Percentiles rank a stretch among this genome's conserved stretches.
Evolutionary conservation across 2,113 vertebrate genomes (phyloP).

Genomic region (Triplophysa siluroides): DNA sequence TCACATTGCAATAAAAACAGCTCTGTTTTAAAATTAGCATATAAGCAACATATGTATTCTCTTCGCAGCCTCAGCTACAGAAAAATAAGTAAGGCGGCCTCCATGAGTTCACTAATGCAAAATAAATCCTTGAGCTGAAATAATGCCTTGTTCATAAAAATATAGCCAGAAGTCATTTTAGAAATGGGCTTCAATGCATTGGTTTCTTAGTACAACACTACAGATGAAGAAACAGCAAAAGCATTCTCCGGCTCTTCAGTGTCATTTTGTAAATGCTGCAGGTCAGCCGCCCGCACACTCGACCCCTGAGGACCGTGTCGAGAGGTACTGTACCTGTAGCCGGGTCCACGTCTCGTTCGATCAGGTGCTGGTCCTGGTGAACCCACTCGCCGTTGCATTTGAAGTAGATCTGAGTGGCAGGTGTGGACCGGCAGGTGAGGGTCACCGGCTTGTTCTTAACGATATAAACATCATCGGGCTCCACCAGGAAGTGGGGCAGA

Average conservation of each 20-base stretch:
- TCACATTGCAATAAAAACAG: background rate
- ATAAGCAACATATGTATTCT: too few relatives aligned
- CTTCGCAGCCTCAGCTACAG: background rate
- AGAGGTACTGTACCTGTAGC: conserved; percentile 79
- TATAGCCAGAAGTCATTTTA: background rate
- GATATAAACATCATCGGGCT: conserved; percentile 92
- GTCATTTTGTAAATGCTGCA: conserved; percentile 1
- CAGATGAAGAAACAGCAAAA: background rate
- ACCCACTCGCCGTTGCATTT: conserved; percentile 99
- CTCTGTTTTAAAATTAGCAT: too few relatives aligned
- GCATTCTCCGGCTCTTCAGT: background rate
- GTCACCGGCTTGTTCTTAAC: conserved; percentile 98
- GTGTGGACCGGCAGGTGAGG: conserved; percentile 90
- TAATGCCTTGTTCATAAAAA: background rate
- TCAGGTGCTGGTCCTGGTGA: conserved; percentile 91
- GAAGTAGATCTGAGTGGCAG: conserved; percentile 98
- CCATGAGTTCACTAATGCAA: conserved; percentile 2
- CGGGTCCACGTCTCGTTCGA: conserved; percentile 82
- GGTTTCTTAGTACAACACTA: conserved; percentile 25
- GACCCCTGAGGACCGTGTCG: too few relatives aligned
- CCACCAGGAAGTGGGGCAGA: conserved; percentile 94
- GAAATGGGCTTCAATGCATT: conserved; percentile 35
- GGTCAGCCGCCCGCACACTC: background rate
- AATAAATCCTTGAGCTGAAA: conserved; percentile 28
- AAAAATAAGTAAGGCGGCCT: background rate